Base-by-base conservation (phyloP, 2,888 invertebrate genomes). In the Eupithecia insigniata region DNA sequence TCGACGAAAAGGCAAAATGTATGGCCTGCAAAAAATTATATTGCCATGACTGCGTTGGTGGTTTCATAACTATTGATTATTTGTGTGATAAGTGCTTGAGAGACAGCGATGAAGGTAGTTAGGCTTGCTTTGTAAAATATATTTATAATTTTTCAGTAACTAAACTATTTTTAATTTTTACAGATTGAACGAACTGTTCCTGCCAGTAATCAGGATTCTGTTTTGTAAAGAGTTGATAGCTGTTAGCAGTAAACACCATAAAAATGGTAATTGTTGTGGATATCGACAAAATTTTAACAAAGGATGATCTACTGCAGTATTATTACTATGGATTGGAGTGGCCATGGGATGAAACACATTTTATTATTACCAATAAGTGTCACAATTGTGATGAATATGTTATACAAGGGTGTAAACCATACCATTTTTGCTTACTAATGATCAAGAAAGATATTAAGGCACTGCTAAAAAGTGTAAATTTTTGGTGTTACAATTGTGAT, bases 1-100 rank as follows among this genome's bases (percentile, higher is more conserved):
- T 67, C 62, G 71, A 67, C 34, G 1, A 62, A 10, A 62, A 62
- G 22, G 67, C 71, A 62, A 71, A 71, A 67, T 71, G 67, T 71
- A 71, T 71, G 67, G 71, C 67, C 51, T 69, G 69, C 32, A 64
- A 64, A 51, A 32, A 64, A 46, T 46, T 58, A 43, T 64, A 64
- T 7, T 64, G 64, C 64, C 64, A 34, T 64, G 36, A 64, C 64
- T 64, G 64, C 32, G 66, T 66, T 66, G 43, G 26, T 43, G 51
- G 46, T 10, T 18, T 36, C 18, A 32, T 64, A 64, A 34, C 8
- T 64, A 64, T 62, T 69, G 64, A 36, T 62, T 51, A 51, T 51
- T 51, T 51, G 22, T 51, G 51, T 51, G 22, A 51, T 51, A 51
- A 51, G 51, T 51, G 22, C 51, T 51, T 51, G 51, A 51, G 51